Base-by-base conservation (phyloP, 1,140 invertebrate species). In the Mamestra configurata region DNA sequence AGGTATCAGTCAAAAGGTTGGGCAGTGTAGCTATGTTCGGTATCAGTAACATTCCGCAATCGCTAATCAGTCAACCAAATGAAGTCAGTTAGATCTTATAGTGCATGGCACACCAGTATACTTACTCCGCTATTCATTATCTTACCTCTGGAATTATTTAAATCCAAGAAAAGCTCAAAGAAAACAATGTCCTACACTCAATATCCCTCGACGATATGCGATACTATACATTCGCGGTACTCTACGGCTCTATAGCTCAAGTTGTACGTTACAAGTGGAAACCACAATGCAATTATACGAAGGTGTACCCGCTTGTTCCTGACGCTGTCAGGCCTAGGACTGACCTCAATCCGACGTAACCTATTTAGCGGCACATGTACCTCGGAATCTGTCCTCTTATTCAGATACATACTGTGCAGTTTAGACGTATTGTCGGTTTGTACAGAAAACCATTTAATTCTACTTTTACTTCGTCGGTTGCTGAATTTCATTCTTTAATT, bases 221-320 rank as follows among this genome's bases (percentile, higher is more conserved):
- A 27, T 5, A 22, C 8, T 8, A 20, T 40, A 64, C 15, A n/a
- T 40, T 1, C 35, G 35, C 18, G 18, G 5, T 37, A 37, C 10
- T 18, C 2, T 13, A 13, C 11, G 20, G 35, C n/a, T 22, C 31
- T 66, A 37, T 40, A 37, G n/a, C 10, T 13, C n/a, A 40, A 66
- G 61, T 40, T 66, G 40, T 37, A 61, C 59, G 31, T 61, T 61
- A n/a, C 59, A 61, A 37, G 27, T n/a, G 31, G 31, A 40, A 75
- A 57, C 51, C 71, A 43, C 53, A 75, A 57, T 75, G 53, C 51
- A 57, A 75, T 75, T 75, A 75, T 43, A 46, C 53, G 51, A 57
- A 75, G 71, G 51, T 43, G 31, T 59, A 40, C 35, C 53, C 22
- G 27, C 24, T 66, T 35, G 53, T 75, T 53, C 22, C 53, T 75